Base-by-base conservation (phyloP, 2,113 vertebrate species). In the Progne subis region DNA sequence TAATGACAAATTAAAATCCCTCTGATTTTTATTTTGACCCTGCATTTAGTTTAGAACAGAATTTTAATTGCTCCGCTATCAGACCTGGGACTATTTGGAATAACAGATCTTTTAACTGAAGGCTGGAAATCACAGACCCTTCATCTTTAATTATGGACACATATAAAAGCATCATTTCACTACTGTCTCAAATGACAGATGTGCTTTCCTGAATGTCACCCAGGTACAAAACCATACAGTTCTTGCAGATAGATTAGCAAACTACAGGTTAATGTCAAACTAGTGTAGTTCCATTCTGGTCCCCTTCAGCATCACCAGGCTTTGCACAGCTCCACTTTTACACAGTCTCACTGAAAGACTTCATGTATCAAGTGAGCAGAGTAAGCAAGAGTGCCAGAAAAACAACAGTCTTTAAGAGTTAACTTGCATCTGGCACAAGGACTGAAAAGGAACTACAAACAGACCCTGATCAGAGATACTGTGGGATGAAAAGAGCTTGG, bases 341-440 rank as follows among this genome's bases (percentile, higher is more conserved):
- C 32, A 23, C 12, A 13, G n/a, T 9, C 46, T 46, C 18, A 21
- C 4, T 24, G 24, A 31, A 57, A 37, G 43, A 4, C 34, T 55
- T 24, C 0, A 0, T 17, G 4, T 2, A 7, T 19, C 72, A 34
- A 75, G 11, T 0, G 6, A 61, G 23, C 8, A 53, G 8, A 14
- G 18, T 4, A 28, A 64, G 29, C 8, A 18, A 47, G 19, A 77
- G 18, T 0, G 56, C 18, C 64, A 29, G 32, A 44, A 57, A 47
- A 60, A 32, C 11, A 4, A 13, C 1, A 5, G 12, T 11, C 29
- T 32, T 25, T 24, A 49, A 74, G 23, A 63, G 5, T 3, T 49
- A 47, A 1, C 20, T 11, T 25, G 13, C 23, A 44, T 2, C 19
- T 71, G 70, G 74, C 2, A 1, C 0, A 0, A n/a, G 32, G 16